Evolutionary conservation across 1,140 invertebrate species (phyloP), one percentile per base, ranked within the genome.

Genomic region (Trichonephila clavipes): DNA sequence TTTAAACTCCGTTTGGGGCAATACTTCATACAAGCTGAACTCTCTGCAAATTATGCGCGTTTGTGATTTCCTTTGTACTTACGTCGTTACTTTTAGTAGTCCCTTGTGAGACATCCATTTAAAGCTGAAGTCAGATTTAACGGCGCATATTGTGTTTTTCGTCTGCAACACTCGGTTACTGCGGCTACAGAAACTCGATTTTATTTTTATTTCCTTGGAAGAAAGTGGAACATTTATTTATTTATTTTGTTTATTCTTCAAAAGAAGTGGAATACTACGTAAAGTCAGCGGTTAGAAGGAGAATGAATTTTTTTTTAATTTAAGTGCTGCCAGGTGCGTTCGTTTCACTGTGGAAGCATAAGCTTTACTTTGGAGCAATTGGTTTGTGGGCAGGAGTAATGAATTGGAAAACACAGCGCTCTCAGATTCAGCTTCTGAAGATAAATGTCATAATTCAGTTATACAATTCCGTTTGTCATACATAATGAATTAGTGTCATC

Each of bases 111-210:
- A 51, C 81, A 92, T 92, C 82, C 83, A 92, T 92, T 92, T 87
- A 87, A 90, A 92, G 62, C 62, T 87, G 64, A 72, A 92, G 91
- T 87, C 91, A 92, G 91, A 92, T 92, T 92, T 87, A 92, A 92
- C 91, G 91, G 91, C n/a, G 83, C 91, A 92, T 72, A 92, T 69
- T 87, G 83, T 92, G 83, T 92, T 92, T 92, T 86, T 58, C 66
- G 16, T 87, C 87, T 72, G 19, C 64, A 28, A 83, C 83, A 87
- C 64, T 90, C 82, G 40, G 18, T 72, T 87, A 87, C 82, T 69
- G 90, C 64, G 34, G 61, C 51, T 83, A 40, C 83, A 87, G 51
- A 34, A 59, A 59, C 24, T 72, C 40, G 28, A 87, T 86, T 87
- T 85, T 72, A 44, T 87, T 92, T 91, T 72, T 14, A n/a, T 44